phyloP scores from a whole-genome alignment of 1,140 invertebrate genomes.

The Diachasma alloeum region DNA sequence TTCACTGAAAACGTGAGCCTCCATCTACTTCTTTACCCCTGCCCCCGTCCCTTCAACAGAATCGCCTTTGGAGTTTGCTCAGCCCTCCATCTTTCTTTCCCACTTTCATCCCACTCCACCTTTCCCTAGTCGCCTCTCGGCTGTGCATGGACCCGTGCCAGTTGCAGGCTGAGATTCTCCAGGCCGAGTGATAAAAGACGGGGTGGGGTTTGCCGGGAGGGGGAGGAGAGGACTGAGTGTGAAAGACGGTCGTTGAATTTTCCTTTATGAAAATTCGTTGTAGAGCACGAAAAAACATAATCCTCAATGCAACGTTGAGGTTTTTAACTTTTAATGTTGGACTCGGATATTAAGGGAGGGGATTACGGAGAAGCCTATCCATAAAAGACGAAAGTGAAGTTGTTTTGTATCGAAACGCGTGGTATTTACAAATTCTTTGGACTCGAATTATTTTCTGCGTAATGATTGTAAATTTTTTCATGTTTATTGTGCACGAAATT shows the following conservation, averaged over 20 bases:
- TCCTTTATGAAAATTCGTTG: slow-evolving; percentile 4
- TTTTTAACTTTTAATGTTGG: neutral
- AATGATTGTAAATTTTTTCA: no score
- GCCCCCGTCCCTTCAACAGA: neutral
- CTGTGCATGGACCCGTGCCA: slow-evolving; percentile 53
- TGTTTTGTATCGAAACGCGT: no score
- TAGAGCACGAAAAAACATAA: neutral
- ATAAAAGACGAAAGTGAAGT: no score
- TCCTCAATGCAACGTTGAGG: neutral
- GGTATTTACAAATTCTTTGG: no score
- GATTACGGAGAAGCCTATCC: neutral
- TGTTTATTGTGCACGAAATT: no score
- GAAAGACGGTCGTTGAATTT: slow-evolving; percentile 20
- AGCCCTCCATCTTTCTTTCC: slow-evolving; percentile 42
- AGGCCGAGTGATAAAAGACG: slow-evolving; percentile 20
- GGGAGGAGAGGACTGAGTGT: neutral
- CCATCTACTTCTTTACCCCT: neutral
- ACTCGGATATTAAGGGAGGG: neutral
- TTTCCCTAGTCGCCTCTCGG: slow-evolving; percentile 12
- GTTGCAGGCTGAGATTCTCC: slow-evolving; percentile 46
- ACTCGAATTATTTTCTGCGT: no score
- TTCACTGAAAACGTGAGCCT: slow-evolving; percentile 43
- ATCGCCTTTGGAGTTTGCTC: slow-evolving; percentile 11
- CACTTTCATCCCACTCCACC: slow-evolving; percentile 45
- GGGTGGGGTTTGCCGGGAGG: neutral